These are phyloP conservation scores for Tuberolachnus salignus DNA, from an alignment of 2,888 invertebrate genomes.

Conservation along the genomic window DNA sequence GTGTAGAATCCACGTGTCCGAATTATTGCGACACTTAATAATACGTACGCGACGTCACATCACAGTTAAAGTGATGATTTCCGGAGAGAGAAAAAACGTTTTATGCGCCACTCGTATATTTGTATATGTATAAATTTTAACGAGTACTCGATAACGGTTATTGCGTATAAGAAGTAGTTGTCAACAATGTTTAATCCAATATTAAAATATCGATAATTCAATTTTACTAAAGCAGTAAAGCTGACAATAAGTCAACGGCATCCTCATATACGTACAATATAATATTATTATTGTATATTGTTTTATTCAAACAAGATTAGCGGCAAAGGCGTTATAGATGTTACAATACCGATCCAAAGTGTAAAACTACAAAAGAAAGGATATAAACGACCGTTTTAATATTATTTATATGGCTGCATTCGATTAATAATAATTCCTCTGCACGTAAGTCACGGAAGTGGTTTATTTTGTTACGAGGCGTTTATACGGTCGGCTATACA, in stretches of 20 bases:
- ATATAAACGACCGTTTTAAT: constrained; percentile 24
- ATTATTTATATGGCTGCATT: constrained; percentile 32
- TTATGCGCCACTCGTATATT: constrained; percentile 46
- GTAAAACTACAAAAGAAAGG: background rate
- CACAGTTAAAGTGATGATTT: constrained; percentile 49
- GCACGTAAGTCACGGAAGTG: constrained; percentile 9
- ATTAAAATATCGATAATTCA: constrained; percentile 46
- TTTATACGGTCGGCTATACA: too few species aligned
- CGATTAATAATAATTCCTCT: constrained; percentile 13
- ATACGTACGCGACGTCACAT: constrained; percentile 27
- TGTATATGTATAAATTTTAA: constrained; percentile 10
- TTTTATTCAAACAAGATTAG: constrained; percentile 35
- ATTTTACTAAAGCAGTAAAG: constrained; percentile 20
- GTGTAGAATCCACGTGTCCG: constrained; percentile 37
- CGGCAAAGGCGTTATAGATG: constrained; percentile 5
- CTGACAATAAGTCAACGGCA: constrained; percentile 38
- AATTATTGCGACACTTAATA: constrained; percentile 53
- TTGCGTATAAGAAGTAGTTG: constrained; percentile 31
- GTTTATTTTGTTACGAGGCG: constrained; percentile 4
- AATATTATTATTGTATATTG: background rate
- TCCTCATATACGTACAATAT: background rate
- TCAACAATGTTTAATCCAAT: constrained; percentile 29
- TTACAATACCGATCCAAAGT: constrained; percentile 15
- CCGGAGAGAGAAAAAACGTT: constrained; percentile 26
- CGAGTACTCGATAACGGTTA: constrained; percentile 45